These are phyloP conservation scores for Pseudeuparius sepicola DNA, from an alignment of 2,888 invertebrate species.

Conservation along the genomic window DNA sequence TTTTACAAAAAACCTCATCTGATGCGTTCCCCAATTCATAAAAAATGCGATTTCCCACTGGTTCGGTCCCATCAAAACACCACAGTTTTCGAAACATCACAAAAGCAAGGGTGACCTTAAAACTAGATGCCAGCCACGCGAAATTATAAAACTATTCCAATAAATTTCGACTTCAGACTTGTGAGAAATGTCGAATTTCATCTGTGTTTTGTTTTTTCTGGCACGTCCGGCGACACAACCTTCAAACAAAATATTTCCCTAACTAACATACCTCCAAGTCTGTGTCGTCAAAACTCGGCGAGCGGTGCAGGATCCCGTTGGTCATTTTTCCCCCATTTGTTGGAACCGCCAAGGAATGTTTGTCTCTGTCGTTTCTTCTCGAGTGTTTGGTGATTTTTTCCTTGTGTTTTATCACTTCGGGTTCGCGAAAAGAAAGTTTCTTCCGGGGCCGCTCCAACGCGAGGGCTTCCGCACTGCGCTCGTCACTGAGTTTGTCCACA, in stretches of 20 bases:
- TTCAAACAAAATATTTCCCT: slow-evolving; percentile 4
- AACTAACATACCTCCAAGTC: slow-evolving; percentile 48
- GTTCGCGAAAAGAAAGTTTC: slow-evolving; percentile 80
- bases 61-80: no score
- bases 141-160: no score
- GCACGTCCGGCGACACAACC: no score
- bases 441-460: slow-evolving; percentile 60
- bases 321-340: slow-evolving; percentile 5
- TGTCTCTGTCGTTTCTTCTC: background rate
- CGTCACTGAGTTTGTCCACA: slow-evolving; percentile 32
- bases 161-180: no score
- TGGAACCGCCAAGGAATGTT: background rate
- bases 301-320: slow-evolving; percentile 29
- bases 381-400: background rate
- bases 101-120: no score
- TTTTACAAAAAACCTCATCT: no score
- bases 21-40: no score
- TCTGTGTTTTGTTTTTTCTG: no score
- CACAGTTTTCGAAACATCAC: no score
- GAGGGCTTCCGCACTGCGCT: slow-evolving; percentile 33
- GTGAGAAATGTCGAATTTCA: no score
- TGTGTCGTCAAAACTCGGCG: slow-evolving; percentile 47
- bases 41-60: no score
- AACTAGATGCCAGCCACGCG: no score
- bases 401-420: slow-evolving; percentile 50